Conservation (phyloP, 2,113 vertebrate species). For the Meleagris gallopavo region DNA sequence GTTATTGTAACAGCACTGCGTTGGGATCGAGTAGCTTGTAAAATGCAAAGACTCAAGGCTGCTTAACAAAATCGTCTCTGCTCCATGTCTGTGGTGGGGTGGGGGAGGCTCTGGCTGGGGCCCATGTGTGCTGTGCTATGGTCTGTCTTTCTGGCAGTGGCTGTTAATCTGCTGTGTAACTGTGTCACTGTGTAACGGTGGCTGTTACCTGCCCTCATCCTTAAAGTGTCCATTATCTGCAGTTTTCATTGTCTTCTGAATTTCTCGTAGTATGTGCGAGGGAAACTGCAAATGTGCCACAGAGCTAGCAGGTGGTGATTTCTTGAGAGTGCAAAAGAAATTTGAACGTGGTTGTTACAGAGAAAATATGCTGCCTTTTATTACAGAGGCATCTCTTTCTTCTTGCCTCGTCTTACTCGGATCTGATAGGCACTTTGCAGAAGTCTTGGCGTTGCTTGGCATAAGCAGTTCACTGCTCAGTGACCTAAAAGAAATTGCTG, state of each 20-base stretch:
- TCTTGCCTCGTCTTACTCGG: background rate
- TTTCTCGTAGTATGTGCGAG: background rate
- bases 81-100: background rate
- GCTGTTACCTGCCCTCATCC: background rate
- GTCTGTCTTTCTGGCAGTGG: background rate
- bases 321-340: background rate
- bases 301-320: background rate
- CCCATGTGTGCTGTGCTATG: background rate
- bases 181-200: no score
- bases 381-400: background rate
- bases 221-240: background rate
- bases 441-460: background rate
- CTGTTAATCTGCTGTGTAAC: background rate
- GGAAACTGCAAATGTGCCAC: background rate
- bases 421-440: conserved; percentile 14
- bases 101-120: background rate
- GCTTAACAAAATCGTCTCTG: background rate
- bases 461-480: background rate
- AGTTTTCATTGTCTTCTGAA: background rate
- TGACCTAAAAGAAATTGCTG: background rate
- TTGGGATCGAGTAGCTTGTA: accelerated
- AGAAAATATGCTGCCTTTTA: background rate
- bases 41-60: background rate
- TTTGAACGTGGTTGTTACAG: background rate
- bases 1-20: background rate